Conservation (phyloP, 1,140 invertebrate genomes). For the Stenopsyche tienmushanensis region DNA sequence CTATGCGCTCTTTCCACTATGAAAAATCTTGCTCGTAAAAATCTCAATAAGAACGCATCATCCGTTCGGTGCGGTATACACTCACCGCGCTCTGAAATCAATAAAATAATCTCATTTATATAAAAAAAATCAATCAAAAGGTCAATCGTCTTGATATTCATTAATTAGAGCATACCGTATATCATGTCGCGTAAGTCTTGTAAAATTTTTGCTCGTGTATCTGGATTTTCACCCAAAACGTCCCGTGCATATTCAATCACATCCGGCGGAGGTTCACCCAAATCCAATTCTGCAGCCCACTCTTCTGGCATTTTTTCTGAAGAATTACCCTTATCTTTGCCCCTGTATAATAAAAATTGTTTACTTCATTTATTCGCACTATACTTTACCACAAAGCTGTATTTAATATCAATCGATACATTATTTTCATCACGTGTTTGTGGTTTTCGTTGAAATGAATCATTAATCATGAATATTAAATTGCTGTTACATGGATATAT, state of each 20-base stretch:
- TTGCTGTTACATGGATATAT: no score
- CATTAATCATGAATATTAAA: no score
- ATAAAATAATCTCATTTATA: conserved; percentile 7
- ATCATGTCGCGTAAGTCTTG: conserved; percentile 74
- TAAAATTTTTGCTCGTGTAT: conserved; percentile 49
- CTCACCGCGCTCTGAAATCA: conserved; percentile 70
- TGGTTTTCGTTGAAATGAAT: no score
- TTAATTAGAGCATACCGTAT: conserved; percentile 57
- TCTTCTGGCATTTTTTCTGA: conserved; percentile 34
- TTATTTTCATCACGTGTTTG: no score
- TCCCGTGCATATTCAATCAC: conserved; percentile 47
- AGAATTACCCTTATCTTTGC: no score
- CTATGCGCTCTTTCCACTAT: conserved; percentile 76
- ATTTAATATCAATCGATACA: no score
- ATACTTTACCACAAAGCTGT: no score
- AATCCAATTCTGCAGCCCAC: conserved; percentile 42
- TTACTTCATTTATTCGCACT: no score
- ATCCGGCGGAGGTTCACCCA: conserved; percentile 50
- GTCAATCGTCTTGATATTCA: conserved; percentile 5
- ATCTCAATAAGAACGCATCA: conserved; percentile 78
- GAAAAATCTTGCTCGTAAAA: conserved; percentile 80
- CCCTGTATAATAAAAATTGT: no score
- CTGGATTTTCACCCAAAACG: conserved; percentile 50
- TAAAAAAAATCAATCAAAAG: conserved; percentile 21
- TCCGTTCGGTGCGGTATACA: conserved; percentile 75